phyloP scores from a whole-genome alignment of 2,797 vertebrate species.

The Arctocebus calabarensis region DNA sequence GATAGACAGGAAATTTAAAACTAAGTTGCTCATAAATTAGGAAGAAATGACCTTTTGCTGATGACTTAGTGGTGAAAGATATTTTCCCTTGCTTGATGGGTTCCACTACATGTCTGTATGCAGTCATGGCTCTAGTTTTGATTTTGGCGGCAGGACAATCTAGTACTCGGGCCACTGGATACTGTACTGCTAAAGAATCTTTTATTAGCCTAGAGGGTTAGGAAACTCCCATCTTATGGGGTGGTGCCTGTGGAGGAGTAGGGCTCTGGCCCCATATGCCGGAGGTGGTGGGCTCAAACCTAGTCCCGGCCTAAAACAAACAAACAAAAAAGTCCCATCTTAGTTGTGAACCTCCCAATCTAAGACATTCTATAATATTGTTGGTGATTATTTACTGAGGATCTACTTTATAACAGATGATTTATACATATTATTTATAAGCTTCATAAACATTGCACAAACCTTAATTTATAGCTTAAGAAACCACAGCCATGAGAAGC shows the following conservation, averaged over 20 bases:
- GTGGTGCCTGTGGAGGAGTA: no score
- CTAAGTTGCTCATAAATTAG: neutral
- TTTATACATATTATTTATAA: neutral
- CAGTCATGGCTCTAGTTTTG: neutral
- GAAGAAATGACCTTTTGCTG: neutral
- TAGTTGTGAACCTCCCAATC: neutral
- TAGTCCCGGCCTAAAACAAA: no score
- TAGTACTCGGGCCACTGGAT: neutral
- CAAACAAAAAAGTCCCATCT: neutral
- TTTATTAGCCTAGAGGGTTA: neutral
- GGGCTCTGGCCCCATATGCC: no score
- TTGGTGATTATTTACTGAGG: conserved; percentile 23
- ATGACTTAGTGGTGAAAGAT: neutral
- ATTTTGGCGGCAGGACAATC: neutral
- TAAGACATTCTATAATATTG: neutral
- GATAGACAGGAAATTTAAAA: neutral
- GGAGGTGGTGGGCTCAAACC: no score
- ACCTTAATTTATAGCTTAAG: neutral
- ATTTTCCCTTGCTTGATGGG: neutral
- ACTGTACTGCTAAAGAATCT: neutral
- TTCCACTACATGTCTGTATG: neutral
- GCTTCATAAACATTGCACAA: neutral
- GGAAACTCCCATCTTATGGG: neutral
- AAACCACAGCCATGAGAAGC: neutral
- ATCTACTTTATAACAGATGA: neutral